These are phyloP conservation scores for Dromas ardeola DNA, from an alignment of 2,113 vertebrate genomes.

Conservation along the genomic window DNA sequence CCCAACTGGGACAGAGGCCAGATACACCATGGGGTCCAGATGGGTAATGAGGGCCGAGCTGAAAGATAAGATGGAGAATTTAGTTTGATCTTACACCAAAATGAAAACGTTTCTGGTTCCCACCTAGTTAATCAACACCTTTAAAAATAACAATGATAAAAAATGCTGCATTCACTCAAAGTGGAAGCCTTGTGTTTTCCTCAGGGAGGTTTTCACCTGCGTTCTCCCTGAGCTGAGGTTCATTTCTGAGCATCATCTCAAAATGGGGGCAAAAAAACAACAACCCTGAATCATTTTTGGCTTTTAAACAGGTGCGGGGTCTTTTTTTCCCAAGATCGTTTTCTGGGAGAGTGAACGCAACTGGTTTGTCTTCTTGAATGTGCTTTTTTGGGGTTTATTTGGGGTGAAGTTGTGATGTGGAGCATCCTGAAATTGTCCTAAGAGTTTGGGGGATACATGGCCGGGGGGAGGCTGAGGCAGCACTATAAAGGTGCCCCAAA, in stretches of 20 bases:
- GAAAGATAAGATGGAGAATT: background rate
- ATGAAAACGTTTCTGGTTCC: background rate
- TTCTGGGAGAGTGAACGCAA: background rate
- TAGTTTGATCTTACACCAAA: background rate
- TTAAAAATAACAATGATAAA: background rate
- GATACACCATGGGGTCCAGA: fast-evolving
- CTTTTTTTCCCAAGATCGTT: fast-evolving
- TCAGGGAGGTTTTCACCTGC: background rate
- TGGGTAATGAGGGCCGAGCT: background rate
- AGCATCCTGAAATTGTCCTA: background rate
- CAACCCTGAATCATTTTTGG: background rate
- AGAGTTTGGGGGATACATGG: background rate
- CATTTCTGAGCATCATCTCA: background rate
- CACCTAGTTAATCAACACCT: background rate
- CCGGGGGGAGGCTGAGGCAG: background rate
- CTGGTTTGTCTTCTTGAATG: background rate
- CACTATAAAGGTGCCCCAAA: background rate
- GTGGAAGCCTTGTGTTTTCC: background rate
- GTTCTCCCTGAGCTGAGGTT: fast-evolving
- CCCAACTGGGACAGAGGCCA: fast-evolving
- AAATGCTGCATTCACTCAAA: background rate
- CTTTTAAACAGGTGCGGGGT: background rate
- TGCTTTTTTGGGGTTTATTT: background rate
- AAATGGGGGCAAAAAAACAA: fast-evolving
- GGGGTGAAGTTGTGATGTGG: background rate